Conservation (phyloP, 1,140 invertebrate species). For the Diploscapter pachys region DNA sequence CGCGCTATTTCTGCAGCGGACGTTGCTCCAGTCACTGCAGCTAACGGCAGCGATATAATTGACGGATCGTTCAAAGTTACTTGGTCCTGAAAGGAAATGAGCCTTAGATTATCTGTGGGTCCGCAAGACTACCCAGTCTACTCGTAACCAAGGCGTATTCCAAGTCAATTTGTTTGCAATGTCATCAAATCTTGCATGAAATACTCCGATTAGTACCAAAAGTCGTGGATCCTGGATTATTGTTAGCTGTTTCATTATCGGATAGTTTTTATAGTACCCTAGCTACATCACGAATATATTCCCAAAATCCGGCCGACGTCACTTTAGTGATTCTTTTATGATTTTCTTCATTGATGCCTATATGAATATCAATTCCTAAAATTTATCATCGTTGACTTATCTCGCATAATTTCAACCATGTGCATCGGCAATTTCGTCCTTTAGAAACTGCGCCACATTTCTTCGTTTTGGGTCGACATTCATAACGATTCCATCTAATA, state of each 20-base stretch:
- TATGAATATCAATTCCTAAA: no score
- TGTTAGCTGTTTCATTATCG: no score
- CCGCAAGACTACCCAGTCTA: no score
- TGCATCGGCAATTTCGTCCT: conserved; percentile 60
- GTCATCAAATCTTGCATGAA: conserved; percentile 17
- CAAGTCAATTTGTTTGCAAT: not conserved
- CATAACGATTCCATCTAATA: conserved; percentile 59
- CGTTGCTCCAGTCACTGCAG: conserved; percentile 43
- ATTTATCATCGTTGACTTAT: no score
- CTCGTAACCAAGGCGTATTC: no score
- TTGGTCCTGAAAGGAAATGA: conserved; percentile 21
- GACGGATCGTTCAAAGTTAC: conserved; percentile 41
- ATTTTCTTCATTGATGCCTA: not conserved
- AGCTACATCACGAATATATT: conserved; percentile 33
- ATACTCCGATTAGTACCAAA: conserved; percentile 30
- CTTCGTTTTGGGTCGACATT: conserved; percentile 56
- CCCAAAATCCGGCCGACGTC: conserved; percentile 27
- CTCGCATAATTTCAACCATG: conserved; percentile 44
- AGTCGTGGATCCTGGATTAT: conserved; percentile 29
- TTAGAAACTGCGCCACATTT: conserved; percentile 57
- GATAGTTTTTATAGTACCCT: no score
- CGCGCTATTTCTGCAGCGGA: conserved; percentile 51
- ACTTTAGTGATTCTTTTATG: conserved; percentile 25
- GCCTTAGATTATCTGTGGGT: no score
- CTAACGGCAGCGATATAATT: conserved; percentile 20